Conservation (phyloP, 2,888 invertebrate species). For the Lithophane leautieri region DNA sequence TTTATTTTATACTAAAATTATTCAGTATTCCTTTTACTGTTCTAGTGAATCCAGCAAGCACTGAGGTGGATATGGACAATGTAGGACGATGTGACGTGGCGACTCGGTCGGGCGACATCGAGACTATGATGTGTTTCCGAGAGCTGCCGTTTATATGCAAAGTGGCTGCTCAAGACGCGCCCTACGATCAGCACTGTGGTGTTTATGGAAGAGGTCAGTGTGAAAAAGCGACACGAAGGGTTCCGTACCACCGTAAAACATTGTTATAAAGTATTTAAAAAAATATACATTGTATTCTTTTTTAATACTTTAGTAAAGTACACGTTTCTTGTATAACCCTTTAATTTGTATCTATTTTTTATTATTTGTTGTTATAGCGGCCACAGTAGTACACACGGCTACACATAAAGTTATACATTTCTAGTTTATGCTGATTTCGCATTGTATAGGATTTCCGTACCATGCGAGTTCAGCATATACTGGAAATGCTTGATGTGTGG, state of each 20-base stretch:
- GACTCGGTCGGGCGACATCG: slow-evolving; percentile 70
- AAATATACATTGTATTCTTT: too few relatives aligned
- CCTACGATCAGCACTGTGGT: slow-evolving; percentile 72
- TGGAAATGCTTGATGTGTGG: too few relatives aligned
- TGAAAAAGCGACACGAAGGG: not conserved
- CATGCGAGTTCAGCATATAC: too few relatives aligned
- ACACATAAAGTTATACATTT: too few relatives aligned
- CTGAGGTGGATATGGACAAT: too few relatives aligned
- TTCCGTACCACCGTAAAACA: not conserved
- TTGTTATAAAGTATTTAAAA: not conserved
- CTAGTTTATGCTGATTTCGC: too few relatives aligned
- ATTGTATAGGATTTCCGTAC: too few relatives aligned
- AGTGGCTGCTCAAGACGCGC: slow-evolving; percentile 73
- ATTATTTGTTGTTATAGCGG: not conserved
- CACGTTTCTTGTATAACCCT: not conserved
- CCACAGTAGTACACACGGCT: too few relatives aligned
- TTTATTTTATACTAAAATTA: not conserved
- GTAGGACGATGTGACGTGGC: slow-evolving; percentile 67
- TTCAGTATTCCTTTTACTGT: too few relatives aligned
- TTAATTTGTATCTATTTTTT: not conserved
- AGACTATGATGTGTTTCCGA: slow-evolving; percentile 61
- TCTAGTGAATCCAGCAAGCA: too few relatives aligned
- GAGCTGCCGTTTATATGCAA: slow-evolving; percentile 80
- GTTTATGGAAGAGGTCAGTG: slow-evolving; percentile 74
- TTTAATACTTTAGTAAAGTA: too few relatives aligned